These are phyloP conservation scores for Setophaga kirtlandii DNA, from an alignment of 2,113 vertebrate genomes.

Conservation along the genomic window DNA sequence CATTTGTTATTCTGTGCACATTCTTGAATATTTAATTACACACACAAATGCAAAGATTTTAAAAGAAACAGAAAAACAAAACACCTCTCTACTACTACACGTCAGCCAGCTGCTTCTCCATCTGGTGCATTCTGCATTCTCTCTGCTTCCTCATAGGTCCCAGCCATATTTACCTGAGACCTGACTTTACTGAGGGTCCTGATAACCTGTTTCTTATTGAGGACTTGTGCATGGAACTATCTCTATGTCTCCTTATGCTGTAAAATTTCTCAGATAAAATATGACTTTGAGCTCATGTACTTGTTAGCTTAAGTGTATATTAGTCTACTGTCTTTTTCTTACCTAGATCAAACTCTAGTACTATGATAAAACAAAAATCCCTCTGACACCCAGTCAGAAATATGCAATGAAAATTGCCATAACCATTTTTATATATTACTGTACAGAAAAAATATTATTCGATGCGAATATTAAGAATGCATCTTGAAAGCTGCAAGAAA, in stretches of 20 bases:
- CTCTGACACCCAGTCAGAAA: not conserved
- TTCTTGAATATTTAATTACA: not conserved
- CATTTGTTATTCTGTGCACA: not conserved
- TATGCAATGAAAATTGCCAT: not conserved
- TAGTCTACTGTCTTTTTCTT: not conserved
- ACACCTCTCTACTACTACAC: not conserved
- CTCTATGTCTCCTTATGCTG: not conserved
- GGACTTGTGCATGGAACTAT: not conserved
- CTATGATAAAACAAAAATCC: not conserved
- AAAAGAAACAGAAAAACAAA: not conserved
- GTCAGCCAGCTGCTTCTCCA: constrained; percentile 22
- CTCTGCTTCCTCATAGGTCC: not conserved
- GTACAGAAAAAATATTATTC: not conserved
- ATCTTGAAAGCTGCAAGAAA: not conserved
- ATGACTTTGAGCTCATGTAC: not conserved
- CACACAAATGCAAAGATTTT: not conserved
- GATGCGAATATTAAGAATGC: not conserved
- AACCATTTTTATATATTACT: not conserved
- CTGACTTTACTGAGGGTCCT: not conserved
- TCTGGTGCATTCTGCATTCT: not conserved
- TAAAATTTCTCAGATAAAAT: not conserved
- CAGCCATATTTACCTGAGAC: not conserved
- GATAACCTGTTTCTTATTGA: not conserved
- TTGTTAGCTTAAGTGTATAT: not conserved
- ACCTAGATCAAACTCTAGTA: not conserved